Base-by-base conservation (phyloP, 2,113 vertebrate species). In the Baryphthengus martii region DNA sequence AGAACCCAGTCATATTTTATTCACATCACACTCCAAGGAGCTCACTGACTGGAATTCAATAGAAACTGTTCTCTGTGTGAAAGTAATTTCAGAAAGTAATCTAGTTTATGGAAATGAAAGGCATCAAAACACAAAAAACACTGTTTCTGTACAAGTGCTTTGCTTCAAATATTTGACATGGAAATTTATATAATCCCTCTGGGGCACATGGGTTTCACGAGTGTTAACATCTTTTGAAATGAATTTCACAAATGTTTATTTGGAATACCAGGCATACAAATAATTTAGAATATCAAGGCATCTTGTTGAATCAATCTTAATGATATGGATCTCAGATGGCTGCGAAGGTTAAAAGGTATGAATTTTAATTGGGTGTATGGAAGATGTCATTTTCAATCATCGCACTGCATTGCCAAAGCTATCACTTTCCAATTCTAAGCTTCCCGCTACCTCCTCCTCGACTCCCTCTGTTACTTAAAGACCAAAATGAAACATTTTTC, bases 11-110 rank as follows among this genome's bases (percentile, higher is more conserved):
- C 88, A 97, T 97, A 97, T 98, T 98, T 98, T 96, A 98, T 98
- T 98, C 98, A 97, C 96, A 98, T 98, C 98, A 98, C 98, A 98
- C 97, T 98, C 96, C n/a, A 87, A 98, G 98, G 97, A 98, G 98
- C 97, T 98, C 98, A 98, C 98, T 98, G 98, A 98, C 97, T 98
- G 95, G 97, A 98, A 98, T 98, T 98, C 98, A 98, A 98, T 98
- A 98, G 98, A 97, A 98, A 98, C 97, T 95, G 97, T 97, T 98
- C 98, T 98, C 98, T 98, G 98, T 98, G 97, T 98, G 98, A 98
- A 98, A 98, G 98, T 98, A 98, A 98, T 98, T 98, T 98, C 98
- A 98, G 98, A 98, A 98, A 98, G 98, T 98, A 98, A 98, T 98
- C 98, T 98, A 98, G 98, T 98, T 98, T 98, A 98, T 98, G 98